Conservation (phyloP, 2,888 invertebrate genomes). For the Drymonia ruficornis region DNA sequence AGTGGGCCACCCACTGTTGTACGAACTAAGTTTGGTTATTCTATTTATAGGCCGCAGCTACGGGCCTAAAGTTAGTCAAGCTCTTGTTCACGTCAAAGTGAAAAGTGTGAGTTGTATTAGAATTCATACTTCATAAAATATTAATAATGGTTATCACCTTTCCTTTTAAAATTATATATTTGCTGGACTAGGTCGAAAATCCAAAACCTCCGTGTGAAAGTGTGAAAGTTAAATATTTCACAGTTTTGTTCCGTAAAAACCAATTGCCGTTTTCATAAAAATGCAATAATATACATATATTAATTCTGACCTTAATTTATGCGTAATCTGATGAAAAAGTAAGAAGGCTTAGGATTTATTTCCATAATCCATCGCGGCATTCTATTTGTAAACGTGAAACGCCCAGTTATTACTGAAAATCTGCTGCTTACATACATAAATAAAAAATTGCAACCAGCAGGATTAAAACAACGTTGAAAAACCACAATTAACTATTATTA, state of each 20-base stretch:
- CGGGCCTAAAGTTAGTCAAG: neutral
- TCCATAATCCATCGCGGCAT: constrained; percentile 1
- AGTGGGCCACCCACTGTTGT: constrained; percentile 39
- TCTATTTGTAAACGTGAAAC: neutral
- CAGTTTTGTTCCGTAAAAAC: no score
- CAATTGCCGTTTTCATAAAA: neutral
- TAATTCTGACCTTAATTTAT: neutral
- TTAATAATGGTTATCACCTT: no score
- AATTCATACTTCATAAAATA: neutral
- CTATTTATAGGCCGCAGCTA: constrained; percentile 15
- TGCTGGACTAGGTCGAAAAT: no score
- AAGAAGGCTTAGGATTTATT: neutral
- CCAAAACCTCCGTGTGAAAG: no score
- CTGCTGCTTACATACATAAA: no score
- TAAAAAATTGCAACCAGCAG: no score
- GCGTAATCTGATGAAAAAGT: constrained; percentile 1
- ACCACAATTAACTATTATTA: no score
- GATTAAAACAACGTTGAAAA: no score
- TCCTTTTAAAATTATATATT: no score
- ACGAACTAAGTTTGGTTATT: constrained; percentile 35
- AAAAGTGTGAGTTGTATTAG: neutral
- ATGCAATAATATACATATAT: neutral
- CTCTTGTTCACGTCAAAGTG: neutral
- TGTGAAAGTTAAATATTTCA: no score
- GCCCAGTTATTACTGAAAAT: neutral